Evolutionary conservation across 2,797 vertebrate genomes (phyloP).

Genomic region (Eremophila alpestris): DNA sequence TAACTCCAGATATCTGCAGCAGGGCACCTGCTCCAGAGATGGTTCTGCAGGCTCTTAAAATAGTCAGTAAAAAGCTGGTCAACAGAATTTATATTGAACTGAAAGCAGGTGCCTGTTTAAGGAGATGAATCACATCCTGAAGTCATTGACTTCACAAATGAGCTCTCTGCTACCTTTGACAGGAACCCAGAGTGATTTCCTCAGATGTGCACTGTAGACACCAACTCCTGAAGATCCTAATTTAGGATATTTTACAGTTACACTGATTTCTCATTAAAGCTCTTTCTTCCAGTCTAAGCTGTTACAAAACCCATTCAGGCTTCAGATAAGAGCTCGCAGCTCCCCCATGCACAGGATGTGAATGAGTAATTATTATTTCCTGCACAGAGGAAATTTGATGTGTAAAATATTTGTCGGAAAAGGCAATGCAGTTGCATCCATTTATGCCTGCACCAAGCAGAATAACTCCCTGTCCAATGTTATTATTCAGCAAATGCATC

Average conservation of each 20-base stretch:
- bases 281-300: neutral
- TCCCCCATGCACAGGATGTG: neutral
- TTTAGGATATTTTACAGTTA: neutral
- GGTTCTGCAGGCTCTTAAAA: neutral
- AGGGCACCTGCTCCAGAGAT: neutral
- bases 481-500: neutral
- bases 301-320: neutral
- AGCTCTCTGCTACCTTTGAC: neutral
- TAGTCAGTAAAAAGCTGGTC: neutral
- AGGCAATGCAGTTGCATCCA: neutral
- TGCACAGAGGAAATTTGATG: neutral
- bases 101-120: neutral
- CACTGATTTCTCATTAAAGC: constrained; percentile 11
- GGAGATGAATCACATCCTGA: constrained; percentile 8
- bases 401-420: neutral
- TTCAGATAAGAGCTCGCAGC: neutral
- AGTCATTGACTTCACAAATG: neutral
- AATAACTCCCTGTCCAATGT: neutral
- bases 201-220: neutral
- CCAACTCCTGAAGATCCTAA: neutral
- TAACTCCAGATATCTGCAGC: neutral
- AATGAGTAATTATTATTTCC: neutral
- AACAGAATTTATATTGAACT: constrained; percentile 9
- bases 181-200: neutral
- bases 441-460: neutral